Conservation (phyloP, 2,797 vertebrate genomes). For the Sebastes oblongus region DNA sequence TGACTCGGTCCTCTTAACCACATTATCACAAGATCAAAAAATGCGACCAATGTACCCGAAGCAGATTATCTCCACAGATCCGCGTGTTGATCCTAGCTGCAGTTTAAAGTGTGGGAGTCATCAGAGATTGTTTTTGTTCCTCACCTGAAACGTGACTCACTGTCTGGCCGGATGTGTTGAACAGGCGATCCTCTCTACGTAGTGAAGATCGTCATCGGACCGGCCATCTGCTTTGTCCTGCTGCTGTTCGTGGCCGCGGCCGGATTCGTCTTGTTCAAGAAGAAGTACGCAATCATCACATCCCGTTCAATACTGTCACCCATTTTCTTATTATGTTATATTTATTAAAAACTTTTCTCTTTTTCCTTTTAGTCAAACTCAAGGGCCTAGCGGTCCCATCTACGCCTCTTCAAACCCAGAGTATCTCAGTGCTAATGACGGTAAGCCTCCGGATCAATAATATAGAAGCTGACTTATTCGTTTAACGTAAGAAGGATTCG, state of each 20-base stretch:
- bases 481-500: neutral
- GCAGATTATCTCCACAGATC: neutral
- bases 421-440: slow-evolving; percentile 93
- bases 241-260: slow-evolving; percentile 83
- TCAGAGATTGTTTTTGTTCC: slow-evolving; percentile 31
- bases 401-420: slow-evolving; percentile 96
- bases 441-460: slow-evolving; percentile 75
- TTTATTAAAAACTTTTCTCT: neutral
- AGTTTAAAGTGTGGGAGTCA: neutral
- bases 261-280: slow-evolving; percentile 89
- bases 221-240: slow-evolving; percentile 88
- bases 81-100: neutral
- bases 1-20: neutral
- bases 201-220: slow-evolving; percentile 90
- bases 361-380: slow-evolving; percentile 84
- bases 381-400: slow-evolving; percentile 91
- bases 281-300: slow-evolving; percentile 81
- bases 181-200: slow-evolving; percentile 81
- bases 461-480: neutral
- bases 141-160: slow-evolving; percentile 26
- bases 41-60: neutral
- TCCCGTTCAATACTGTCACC: neutral
- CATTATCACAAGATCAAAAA: neutral
- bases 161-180: slow-evolving; percentile 22
- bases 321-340: neutral